Base-by-base conservation (phyloP, 2,888 invertebrate species). In the Clunio marinus region DNA sequence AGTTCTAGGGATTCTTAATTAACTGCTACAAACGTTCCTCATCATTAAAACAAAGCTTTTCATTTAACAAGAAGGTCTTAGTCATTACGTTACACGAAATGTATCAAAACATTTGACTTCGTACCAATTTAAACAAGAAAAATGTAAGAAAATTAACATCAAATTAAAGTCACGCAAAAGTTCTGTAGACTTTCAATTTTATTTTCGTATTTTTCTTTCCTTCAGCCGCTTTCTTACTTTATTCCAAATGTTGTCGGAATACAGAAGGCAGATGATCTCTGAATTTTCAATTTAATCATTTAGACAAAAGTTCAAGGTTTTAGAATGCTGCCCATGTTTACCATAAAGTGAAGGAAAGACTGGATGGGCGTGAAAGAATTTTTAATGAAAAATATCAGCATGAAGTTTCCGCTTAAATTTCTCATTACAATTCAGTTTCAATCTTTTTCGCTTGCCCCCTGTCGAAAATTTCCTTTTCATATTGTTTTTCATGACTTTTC, bases 401-500 rank as follows among this genome's bases (percentile, higher is more conserved):
- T 17, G 22, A 22, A 32, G 10, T 32, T 32, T 32, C 32, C 4
- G 10, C 5, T 51, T 22, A 3, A 51, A 51, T 8, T 51, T 20
- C 51, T 51, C 51, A 51, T 51, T 51, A 51, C 20, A 17, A 51
- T 51, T 51, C 51, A 17, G 51, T 22, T 17, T 22, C 51, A 17
- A 41, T 41, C 41, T 15, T 17, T 51, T 51, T 32, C 32, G 10
- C 4, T 32, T 10, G 4, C 10, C 32, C 4, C 32, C 4, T 7
- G 32, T 32, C 4, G 20, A 17, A 10, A 17, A 17, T 20, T 51
- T 51, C 51, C 51, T 51, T 51, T 20, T 4, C 5, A 32, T 32
- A 4, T 20, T 20, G 51, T 4, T 20, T 17, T 41, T 15, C 10
- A n/a, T n/a, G n/a, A n/a, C n/a, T n/a, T 41, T 41, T 15, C 15